Percentiles rank a stretch among this genome's conserved stretches.
Evolutionary conservation across 30 jellyfish, hydroid and myxozoan species (phyloP).

Genomic region (Pelagia noctiluca): DNA sequence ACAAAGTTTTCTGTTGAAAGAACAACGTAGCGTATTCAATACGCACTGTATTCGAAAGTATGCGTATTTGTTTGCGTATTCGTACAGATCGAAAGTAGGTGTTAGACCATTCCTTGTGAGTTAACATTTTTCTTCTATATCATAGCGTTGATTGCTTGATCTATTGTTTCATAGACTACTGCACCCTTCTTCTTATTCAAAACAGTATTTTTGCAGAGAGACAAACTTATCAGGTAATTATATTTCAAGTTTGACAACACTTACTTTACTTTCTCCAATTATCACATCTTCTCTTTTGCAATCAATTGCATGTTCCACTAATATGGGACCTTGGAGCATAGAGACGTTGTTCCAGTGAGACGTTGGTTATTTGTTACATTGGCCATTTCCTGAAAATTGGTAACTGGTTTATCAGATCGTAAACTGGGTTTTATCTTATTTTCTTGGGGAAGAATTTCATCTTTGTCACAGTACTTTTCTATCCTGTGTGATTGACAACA

Average conservation of each 20-base stretch:
- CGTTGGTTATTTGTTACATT: neutral
- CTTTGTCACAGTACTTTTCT: too few species aligned
- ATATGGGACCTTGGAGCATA: neutral
- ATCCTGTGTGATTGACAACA: too few species aligned
- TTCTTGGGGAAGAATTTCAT: neutral
- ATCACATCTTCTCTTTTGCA: neutral
- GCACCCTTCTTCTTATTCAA: conserved; percentile 63
- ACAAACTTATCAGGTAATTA: conserved; percentile 59
- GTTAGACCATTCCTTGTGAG: neutral
- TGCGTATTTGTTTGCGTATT: too few species aligned
- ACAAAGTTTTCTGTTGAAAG: neutral
- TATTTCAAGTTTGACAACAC: neutral
- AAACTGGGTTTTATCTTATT: neutral
- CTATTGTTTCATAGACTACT: conserved; percentile 39
- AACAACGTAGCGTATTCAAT: neutral
- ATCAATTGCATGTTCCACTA: neutral
- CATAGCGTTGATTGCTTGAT: neutral
- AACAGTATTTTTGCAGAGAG: conserved; percentile 59
- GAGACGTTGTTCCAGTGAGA: neutral
- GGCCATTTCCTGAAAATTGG: neutral
- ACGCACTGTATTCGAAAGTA: too few species aligned
- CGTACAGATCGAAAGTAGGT: too few species aligned
- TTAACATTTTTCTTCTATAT: too few species aligned
- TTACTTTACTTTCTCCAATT: neutral
- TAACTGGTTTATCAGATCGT: neutral